Evolutionary conservation across 2,797 vertebrate species (phyloP), one percentile per base, ranked within the genome.

Genomic region (Phataginus tetradactyla): DNA sequence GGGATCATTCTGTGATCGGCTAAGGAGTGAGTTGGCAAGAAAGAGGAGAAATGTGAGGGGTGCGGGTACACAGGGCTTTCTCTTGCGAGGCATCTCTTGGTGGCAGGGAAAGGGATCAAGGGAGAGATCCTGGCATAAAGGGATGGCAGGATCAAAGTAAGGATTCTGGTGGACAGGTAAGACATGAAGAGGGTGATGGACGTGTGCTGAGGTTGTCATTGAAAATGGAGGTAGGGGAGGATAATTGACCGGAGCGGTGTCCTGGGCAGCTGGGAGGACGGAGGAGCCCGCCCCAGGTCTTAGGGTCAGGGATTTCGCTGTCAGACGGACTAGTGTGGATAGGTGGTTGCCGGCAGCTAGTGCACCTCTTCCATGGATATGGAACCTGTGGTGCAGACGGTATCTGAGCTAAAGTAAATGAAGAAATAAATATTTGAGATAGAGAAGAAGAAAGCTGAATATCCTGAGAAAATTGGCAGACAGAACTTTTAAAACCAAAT

Each of bases 401-500:
- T 39, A 4, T 37, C 23, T 0, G 4, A 55, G 63, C 49, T 55
- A 13, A 87, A 55, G 66, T 25, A 53, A 80, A 57, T 17, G 74
- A 81, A 66, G 15, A 88, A 89, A 49, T n/a, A 86, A 29, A 37
- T 34, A 39, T 6, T 45, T 89, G 53, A 85, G 15, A 14, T 34
- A 39, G 20, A 93, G 64, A 74, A 57, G 59, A 90, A 25, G 61
- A 68, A 77, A 79, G 55, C n/a, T 8, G 29, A 79, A 53, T 69
- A 39, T 18, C 83, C 55, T 63, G 49, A 42, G 53, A 78, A 55
- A 51, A 63, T 0, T 66, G 14, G 71, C 61, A 69, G 49, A 20
- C 23, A 20, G 79, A 29, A 69, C 64, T 85, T 91, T 86, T 37
- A 66, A 91, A 90, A 74, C 55, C 12, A 3, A 3, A 42, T 34